A percentile compares a stretch with the other conserved stretches of the same genome.
Evolutionary conservation across 2,888 invertebrate genomes (phyloP).

Genomic region (Cataglyphis albicans): DNA sequence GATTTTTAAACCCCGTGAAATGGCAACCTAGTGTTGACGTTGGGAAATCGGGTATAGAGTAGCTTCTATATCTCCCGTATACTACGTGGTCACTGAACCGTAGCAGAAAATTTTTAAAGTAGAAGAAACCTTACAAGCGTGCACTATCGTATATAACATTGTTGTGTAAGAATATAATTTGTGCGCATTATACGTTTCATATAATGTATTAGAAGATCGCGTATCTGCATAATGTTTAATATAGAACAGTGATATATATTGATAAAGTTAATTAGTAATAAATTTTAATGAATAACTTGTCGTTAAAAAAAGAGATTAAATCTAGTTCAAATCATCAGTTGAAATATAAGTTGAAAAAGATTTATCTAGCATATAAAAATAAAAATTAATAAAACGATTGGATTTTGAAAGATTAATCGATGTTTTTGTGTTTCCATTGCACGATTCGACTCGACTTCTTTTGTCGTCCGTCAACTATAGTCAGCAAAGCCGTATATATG

Average conservation of each 20-base stretch:
- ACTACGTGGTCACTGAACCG: conserved; percentile 53
- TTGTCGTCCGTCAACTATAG: conserved; percentile 25
- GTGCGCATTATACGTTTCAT: conserved; percentile 12
- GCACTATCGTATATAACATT: neutral
- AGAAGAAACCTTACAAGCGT: conserved; percentile 46
- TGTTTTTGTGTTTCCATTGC: conserved; percentile 14
- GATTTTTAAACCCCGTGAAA: conserved; percentile 50
- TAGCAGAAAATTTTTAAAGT: conserved; percentile 50
- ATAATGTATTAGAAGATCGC: conserved; percentile 17
- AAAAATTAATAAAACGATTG: conserved; percentile 13
- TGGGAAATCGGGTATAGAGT: conserved; percentile 49
- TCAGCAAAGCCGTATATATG: conserved; percentile 35
- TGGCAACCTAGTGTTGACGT: conserved; percentile 48
- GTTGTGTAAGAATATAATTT: conserved; percentile 14
- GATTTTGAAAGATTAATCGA: conserved; percentile 9
- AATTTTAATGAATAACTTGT: neutral
- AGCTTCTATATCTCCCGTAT: conserved; percentile 47
- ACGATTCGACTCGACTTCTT: conserved; percentile 32
- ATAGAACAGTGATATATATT: neutral
- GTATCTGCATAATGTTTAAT: conserved; percentile 12
- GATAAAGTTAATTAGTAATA: neutral
- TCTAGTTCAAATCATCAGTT: neutral
- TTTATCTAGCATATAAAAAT: neutral
- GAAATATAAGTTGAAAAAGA: neutral
- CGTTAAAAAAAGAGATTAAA: conserved; percentile 12